phyloP scores from a whole-genome alignment of 1,140 invertebrate species.

The Drosophila nannoptera region DNA sequence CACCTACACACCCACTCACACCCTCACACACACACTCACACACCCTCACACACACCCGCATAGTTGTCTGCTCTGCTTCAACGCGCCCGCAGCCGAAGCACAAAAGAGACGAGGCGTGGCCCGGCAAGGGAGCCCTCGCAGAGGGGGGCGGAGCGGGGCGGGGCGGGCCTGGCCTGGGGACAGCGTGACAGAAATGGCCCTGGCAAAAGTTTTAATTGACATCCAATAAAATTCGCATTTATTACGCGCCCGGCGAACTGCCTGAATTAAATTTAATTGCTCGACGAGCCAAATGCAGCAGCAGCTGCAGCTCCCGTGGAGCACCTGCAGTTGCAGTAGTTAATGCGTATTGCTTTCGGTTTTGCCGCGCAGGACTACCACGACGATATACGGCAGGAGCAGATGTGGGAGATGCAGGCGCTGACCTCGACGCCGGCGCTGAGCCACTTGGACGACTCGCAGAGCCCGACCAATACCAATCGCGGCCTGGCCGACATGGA shows the following conservation, averaged over 20 bases:
- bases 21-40: too few species aligned
- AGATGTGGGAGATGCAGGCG: constrained; percentile 91
- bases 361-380: constrained; percentile 85
- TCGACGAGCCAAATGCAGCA: constrained; percentile 31
- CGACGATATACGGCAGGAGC: constrained; percentile 91
- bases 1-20: constrained; percentile 3
- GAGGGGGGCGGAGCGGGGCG: background rate
- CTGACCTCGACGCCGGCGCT: constrained; percentile 80
- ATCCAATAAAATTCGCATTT: constrained; percentile 77
- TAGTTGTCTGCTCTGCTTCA: constrained; percentile 24
- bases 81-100: constrained; percentile 35
- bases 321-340: background rate
- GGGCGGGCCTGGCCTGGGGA: background rate
- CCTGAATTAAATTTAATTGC: constrained; percentile 74
- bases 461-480: constrained; percentile 62
- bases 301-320: background rate
- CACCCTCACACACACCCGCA: background rate
- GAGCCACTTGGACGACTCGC: constrained; percentile 69
- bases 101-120: too few species aligned
- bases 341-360: background rate
- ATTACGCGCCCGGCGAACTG: constrained; percentile 46
- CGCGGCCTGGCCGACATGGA: constrained; percentile 75
- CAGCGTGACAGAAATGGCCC: constrained; percentile 45
- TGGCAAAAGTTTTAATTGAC: constrained; percentile 72
- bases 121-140: too few species aligned